phyloP scores from a whole-genome alignment of 2,113 vertebrate species.

The Trachemys scripta region DNA sequence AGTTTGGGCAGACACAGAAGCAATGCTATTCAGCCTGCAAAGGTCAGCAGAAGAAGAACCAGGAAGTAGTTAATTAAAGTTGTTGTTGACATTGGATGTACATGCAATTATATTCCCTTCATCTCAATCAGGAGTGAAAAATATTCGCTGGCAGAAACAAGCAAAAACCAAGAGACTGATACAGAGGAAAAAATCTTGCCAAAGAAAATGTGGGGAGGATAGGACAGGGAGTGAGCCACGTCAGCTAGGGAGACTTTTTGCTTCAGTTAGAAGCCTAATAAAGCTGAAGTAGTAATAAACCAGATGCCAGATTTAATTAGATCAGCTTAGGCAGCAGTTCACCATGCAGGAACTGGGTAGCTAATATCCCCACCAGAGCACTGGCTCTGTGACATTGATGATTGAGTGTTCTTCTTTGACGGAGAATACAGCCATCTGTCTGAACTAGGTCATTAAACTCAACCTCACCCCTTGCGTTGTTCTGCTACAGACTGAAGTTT shows the following conservation, averaged over 20 bases:
- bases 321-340: neutral
- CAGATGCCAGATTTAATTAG: neutral
- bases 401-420: neutral
- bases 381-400: neutral
- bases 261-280: neutral
- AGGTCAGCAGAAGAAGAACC: neutral
- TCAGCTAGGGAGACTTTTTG: neutral
- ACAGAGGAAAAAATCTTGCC: accelerated
- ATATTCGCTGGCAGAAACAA: neutral
- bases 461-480: neutral
- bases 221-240: neutral
- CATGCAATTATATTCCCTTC: neutral
- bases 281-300: neutral
- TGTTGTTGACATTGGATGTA: neutral
- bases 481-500: neutral
- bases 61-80: neutral
- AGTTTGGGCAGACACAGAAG: neutral
- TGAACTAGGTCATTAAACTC: neutral
- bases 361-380: neutral
- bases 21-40: accelerated
- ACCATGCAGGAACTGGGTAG: neutral
- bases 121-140: neutral
- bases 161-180: neutral
- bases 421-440: neutral
- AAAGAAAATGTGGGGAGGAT: accelerated